Conservation (phyloP, 2,113 vertebrate species). For the Phrynosoma blainvillii region DNA sequence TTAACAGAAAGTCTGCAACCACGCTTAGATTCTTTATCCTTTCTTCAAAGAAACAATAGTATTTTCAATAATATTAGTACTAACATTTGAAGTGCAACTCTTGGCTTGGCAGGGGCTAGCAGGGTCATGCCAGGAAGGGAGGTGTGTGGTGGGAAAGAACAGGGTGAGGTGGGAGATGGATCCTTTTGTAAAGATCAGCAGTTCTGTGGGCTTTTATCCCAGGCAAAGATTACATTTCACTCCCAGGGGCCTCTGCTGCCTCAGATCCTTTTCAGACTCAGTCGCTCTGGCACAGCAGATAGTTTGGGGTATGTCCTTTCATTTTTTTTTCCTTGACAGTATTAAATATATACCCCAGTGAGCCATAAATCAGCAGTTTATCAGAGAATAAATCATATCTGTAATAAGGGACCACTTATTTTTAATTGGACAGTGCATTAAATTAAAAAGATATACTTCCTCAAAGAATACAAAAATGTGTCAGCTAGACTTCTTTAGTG, state of each 20-base stretch:
- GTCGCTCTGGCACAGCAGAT: slow-evolving; percentile 76
- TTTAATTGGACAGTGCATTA: slow-evolving; percentile 79
- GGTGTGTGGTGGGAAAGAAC: not conserved
- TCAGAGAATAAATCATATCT: slow-evolving; percentile 80
- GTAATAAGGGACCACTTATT: slow-evolving; percentile 81
- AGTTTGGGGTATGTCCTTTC: slow-evolving; percentile 79
- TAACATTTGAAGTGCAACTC: slow-evolving; percentile 45
- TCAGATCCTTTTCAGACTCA: slow-evolving; percentile 79
- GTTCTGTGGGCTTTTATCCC: slow-evolving; percentile 75
- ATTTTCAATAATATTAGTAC: rapidly evolving
- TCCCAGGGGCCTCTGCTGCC: slow-evolving; percentile 75
- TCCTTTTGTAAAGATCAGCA: slow-evolving; percentile 78
- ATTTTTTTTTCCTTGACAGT: slow-evolving; percentile 67
- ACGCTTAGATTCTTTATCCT: not conserved
- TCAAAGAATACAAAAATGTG: slow-evolving; percentile 76
- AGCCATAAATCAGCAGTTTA: slow-evolving; percentile 81
- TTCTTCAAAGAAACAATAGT: not conserved
- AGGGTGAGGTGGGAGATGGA: slow-evolving; percentile 54
- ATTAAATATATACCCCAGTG: slow-evolving; percentile 78
- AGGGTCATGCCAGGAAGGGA: slow-evolving; percentile 30
- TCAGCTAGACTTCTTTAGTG: slow-evolving; percentile 74
- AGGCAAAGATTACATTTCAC: slow-evolving; percentile 79
- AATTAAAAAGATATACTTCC: slow-evolving; percentile 76
- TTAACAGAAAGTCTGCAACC: not conserved
- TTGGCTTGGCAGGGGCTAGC: slow-evolving; percentile 11